Evolutionary conservation across 2,888 invertebrate genomes (phyloP), one percentile per base, ranked within the genome.

Genomic region (Salticus scenicus): DNA sequence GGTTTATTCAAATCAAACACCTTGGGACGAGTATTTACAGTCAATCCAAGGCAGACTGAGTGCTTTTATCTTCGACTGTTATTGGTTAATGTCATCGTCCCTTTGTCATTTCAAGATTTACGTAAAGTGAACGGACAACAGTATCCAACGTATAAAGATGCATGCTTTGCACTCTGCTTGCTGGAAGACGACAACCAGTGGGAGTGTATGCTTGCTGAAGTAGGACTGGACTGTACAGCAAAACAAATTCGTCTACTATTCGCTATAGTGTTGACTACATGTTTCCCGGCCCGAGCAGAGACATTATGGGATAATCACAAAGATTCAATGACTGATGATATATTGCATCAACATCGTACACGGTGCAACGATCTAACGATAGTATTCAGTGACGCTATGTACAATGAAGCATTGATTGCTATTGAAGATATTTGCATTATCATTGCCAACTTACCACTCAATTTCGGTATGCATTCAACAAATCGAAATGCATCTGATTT

Each of bases 151-250:
- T 64, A 72, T 72, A 72, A 72, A 72, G 72, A 72, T n/a, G 72
- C 72, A 72, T 72, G 72, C 51, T 28, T 72, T 72, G 72, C 72
- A 72, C 51, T 72, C 28, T 47, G 72, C 47, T 72, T 72, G 72
- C 72, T 72, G 72, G 72, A 72, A 72, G 72, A 72, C 51, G 72
- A 72, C 72, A 72, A 72, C 72, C 72, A 72, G 72, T 72, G 72
- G 72, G 72, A 72, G 14, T 31, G 67, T 47, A 47, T 76, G 76
- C 67, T 67, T 76, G 66, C 75, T 75, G 75, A 75, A 75, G 75
- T 64, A n/a, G 75, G 64, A 75, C 41, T 75, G 37, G 57, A 33
- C 73, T 73, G 73, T 63, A 73, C 73, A 57, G 72, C 31, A 73
- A 73, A 10, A 73, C 33, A 73, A 75, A 41, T 75, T 75, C 42